A percentile compares a stretch with the other conserved stretches of the same genome.
phyloP scores from a whole-genome alignment of 2,888 invertebrate genomes.

The Drosophila siamana region DNA sequence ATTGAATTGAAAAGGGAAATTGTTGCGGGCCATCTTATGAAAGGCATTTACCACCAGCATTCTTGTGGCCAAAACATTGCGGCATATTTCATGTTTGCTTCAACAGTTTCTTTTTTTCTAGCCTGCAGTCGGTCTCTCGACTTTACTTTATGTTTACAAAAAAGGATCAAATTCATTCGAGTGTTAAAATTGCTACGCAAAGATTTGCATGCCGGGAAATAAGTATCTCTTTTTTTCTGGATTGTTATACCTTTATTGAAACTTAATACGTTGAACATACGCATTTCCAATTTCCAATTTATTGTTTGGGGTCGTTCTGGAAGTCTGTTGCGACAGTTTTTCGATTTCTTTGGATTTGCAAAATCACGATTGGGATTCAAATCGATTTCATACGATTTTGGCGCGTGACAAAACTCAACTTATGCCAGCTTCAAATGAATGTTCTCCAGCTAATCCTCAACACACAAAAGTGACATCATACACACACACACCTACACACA shows the following conservation, averaged over 20 bases:
- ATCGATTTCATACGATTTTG: conserved; percentile 35
- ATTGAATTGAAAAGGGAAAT: conserved; percentile 45
- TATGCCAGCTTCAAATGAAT: conserved; percentile 64
- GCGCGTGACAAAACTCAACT: conserved; percentile 78
- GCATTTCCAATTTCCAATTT: conserved; percentile 37
- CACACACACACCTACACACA: conserved; percentile 5
- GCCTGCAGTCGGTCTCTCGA: not conserved
- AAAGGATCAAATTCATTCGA: conserved; percentile 66
- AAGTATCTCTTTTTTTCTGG: conserved; percentile 23
- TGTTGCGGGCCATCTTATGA: conserved; percentile 38
- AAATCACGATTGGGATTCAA: conserved; percentile 19
- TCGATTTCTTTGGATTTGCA: conserved; percentile 17
- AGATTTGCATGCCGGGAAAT: conserved; percentile 71
- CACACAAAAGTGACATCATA: conserved; percentile 17
- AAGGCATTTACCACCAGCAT: conserved; percentile 68
- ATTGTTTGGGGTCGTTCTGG: conserved; percentile 13
- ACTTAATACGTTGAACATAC: conserved; percentile 64
- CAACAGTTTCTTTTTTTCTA: conserved; percentile 36
- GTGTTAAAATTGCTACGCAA: conserved; percentile 76
- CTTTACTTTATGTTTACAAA: conserved; percentile 6
- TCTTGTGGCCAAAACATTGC: conserved; percentile 73
- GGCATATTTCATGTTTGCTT: conserved; percentile 80
- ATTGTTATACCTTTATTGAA: conserved; percentile 70
- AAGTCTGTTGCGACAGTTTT: conserved; percentile 35
- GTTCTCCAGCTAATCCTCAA: conserved; percentile 63